Evolutionary conservation across 2,888 invertebrate genomes (phyloP).

Genomic region (Octonoba sinensis): DNA sequence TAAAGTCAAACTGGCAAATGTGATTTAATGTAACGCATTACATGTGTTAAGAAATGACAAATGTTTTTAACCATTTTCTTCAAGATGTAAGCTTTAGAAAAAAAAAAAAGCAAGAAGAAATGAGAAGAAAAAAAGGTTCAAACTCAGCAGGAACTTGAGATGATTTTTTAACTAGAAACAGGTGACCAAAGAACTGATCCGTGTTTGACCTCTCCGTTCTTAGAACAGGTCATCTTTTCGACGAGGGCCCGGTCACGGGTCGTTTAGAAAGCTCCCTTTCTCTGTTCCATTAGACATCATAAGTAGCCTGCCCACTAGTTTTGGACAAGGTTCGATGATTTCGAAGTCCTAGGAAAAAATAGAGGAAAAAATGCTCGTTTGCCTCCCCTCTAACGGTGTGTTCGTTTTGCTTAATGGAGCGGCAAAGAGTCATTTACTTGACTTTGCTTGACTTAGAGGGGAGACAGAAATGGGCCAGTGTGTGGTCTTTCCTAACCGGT

Average conservation of each 20-base stretch:
- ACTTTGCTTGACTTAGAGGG: constrained; percentile 6
- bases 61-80: too few species aligned
- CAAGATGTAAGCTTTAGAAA: neutral
- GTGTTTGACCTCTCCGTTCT: constrained; percentile 9
- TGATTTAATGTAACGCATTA: too few species aligned
- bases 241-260: constrained; percentile 24
- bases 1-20: too few species aligned
- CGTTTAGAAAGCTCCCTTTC: constrained; percentile 12
- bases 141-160: constrained; percentile 10
- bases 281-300: constrained; percentile 11
- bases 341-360: constrained; percentile 1
- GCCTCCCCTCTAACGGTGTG: constrained; percentile 7
- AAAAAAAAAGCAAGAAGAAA: neutral
- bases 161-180: constrained; percentile 34
- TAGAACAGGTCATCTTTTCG: constrained; percentile 30
- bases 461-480: constrained; percentile 11
- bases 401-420: constrained; percentile 38
- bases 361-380: neutral
- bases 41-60: too few species aligned
- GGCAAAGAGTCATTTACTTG: constrained; percentile 43
- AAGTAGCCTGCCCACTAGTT: constrained; percentile 27
- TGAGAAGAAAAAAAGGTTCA: neutral
- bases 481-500: constrained; percentile 13
- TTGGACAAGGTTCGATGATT: constrained; percentile 39
- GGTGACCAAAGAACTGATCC: constrained; percentile 42